Percentiles rank a stretch among this genome's conserved stretches.
These are phyloP conservation scores for Leucoraja erinaceus DNA, from an alignment of 2,113 vertebrate species.

Conservation along the genomic window DNA sequence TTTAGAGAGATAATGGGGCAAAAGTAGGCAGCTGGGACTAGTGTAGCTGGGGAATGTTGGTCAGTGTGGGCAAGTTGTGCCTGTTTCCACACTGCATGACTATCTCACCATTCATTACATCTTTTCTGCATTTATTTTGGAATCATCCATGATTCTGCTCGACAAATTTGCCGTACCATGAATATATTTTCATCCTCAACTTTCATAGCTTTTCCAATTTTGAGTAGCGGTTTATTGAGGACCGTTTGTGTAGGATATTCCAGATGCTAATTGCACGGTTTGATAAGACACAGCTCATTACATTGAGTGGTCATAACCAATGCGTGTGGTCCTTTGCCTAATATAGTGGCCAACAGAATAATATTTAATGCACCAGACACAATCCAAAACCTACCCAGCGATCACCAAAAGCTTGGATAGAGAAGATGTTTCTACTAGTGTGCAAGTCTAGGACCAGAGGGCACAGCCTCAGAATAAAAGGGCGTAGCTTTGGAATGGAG, in stretches of 20 bases:
- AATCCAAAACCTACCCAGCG: background rate
- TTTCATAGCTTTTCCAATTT: background rate
- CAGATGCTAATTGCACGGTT: background rate
- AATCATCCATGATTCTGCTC: background rate
- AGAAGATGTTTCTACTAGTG: too few relatives aligned
- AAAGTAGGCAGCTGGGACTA: too few relatives aligned
- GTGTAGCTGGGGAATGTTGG: too few relatives aligned
- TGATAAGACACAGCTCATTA: background rate
- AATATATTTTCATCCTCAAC: too few relatives aligned
- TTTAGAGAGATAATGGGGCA: too few relatives aligned
- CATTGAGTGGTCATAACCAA: background rate
- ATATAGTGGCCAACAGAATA: background rate
- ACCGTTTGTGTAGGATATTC: background rate
- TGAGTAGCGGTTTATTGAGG: background rate
- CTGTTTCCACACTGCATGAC: too few relatives aligned
- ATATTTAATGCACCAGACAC: background rate
- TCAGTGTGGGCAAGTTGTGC: too few relatives aligned
- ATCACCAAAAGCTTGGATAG: background rate
- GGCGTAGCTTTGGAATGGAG: too few relatives aligned
- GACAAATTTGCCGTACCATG: background rate
- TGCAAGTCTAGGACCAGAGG: too few relatives aligned
- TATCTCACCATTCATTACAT: background rate
- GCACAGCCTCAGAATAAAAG: too few relatives aligned
- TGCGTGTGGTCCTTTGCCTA: background rate
- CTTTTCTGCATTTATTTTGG: background rate